phyloP scores from a whole-genome alignment of 2,888 invertebrate species.

The Cantharis flavilabris region DNA sequence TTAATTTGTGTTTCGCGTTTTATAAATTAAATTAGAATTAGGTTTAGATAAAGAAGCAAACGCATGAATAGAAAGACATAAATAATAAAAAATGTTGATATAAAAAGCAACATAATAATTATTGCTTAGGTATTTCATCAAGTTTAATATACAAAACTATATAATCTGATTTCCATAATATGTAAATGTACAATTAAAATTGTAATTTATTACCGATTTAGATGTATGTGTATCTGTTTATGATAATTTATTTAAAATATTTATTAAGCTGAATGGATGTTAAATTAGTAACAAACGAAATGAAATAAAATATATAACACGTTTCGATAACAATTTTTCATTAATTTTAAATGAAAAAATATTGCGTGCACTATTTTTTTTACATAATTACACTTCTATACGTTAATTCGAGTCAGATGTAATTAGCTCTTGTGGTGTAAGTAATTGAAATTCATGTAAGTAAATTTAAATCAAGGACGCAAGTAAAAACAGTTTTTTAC shows the following conservation, averaged over 20 bases:
- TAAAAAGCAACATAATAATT: neutral
- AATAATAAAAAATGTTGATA: neutral
- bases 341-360: neutral
- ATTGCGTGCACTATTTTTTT: neutral
- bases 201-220: conserved; percentile 12
- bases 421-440: neutral
- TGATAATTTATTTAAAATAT: conserved; percentile 1
- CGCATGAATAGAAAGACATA: neutral
- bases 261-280: neutral
- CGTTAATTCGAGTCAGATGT: neutral
- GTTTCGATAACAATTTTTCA: neutral
- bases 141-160: neutral
- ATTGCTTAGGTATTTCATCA: neutral
- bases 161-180: conserved; percentile 12
- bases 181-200: conserved; percentile 17
- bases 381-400: neutral
- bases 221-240: neutral
- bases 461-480: neutral
- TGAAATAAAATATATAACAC: neutral
- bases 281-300: neutral
- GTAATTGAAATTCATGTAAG: neutral
- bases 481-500: neutral
- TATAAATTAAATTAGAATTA: neutral
- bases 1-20: neutral
- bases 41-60: neutral